Conservation (phyloP, 1,140 invertebrate species). For the Drosophila eugracilis region DNA sequence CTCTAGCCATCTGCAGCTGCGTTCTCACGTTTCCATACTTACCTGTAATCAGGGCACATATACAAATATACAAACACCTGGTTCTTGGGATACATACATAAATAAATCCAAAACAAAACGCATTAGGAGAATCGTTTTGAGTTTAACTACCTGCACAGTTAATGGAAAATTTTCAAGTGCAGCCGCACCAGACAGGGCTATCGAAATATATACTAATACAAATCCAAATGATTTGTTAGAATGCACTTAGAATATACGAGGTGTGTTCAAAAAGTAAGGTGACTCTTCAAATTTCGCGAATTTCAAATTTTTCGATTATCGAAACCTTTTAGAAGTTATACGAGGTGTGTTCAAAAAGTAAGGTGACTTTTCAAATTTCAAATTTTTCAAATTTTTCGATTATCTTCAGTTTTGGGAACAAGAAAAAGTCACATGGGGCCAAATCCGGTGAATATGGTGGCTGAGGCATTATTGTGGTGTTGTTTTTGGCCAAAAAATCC, state of each 20-base stretch:
- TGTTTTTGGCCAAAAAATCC: too few relatives aligned
- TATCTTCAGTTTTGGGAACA: too few relatives aligned
- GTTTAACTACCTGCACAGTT: constrained; percentile 51
- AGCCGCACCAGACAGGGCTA: constrained; percentile 2
- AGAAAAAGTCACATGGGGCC: too few relatives aligned
- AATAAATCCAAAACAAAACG: constrained; percentile 35
- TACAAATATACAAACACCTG: neutral
- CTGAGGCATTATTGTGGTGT: too few relatives aligned
- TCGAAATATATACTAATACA: neutral
- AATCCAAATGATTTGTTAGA: neutral
- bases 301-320: too few relatives aligned
- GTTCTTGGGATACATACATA: constrained; percentile 20
- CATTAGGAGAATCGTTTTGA: constrained; percentile 16
- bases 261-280: too few relatives aligned
- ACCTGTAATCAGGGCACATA: constrained; percentile 36
- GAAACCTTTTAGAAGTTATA: too few relatives aligned
- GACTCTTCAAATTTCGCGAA: too few relatives aligned
- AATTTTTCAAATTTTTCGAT: too few relatives aligned
- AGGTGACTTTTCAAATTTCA: too few relatives aligned
- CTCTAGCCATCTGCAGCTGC: constrained; percentile 25
- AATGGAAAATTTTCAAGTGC: constrained; percentile 63
- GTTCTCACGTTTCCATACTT: constrained; percentile 50
- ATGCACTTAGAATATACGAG: neutral
- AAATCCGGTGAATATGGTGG: too few relatives aligned
- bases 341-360: too few relatives aligned